These are phyloP conservation scores for Drosophila rufa DNA, from an alignment of 1,140 invertebrate species.

Conservation along the genomic window DNA sequence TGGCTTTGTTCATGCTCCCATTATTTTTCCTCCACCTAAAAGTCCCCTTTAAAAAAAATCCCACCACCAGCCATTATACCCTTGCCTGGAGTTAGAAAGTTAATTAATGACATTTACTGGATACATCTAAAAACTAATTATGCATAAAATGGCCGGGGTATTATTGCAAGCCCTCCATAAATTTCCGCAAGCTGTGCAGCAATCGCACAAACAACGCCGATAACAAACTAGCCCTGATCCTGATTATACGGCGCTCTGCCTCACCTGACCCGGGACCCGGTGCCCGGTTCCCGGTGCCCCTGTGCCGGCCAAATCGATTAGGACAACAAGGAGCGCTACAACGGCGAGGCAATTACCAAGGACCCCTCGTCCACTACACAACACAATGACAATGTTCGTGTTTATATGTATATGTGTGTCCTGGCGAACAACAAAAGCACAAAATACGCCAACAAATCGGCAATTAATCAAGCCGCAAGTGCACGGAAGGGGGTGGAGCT, in stretches of 20 bases:
- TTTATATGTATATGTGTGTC: slow-evolving; percentile 13
- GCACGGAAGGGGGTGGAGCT: slow-evolving; percentile 10
- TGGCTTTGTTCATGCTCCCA: neutral
- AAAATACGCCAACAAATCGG: slow-evolving; percentile 81
- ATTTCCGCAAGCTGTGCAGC: slow-evolving; percentile 73
- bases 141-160: slow-evolving; percentile 79
- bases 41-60: slow-evolving; percentile 1
- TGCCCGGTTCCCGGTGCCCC: slow-evolving; percentile 6
- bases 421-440: slow-evolving; percentile 64
- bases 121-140: slow-evolving; percentile 82
- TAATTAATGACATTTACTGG: slow-evolving; percentile 78
- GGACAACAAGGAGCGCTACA: slow-evolving; percentile 79
- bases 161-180: slow-evolving; percentile 81
- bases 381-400: slow-evolving; percentile 62
- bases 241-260: slow-evolving; percentile 39
- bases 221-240: slow-evolving; percentile 65
- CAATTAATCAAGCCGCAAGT: slow-evolving; percentile 75
- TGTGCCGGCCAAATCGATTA: slow-evolving; percentile 71
- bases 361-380: slow-evolving; percentile 52
- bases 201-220: slow-evolving; percentile 72
- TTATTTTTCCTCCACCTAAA: neutral
- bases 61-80: neutral
- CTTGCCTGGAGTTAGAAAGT: slow-evolving; percentile 45
- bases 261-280: slow-evolving; percentile 35
- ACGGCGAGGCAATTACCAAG: slow-evolving; percentile 80